A percentile compares a stretch with the other conserved stretches of the same genome.
These are phyloP conservation scores for Percopsis omiscomaycus DNA, from an alignment of 2,797 vertebrate species.

Conservation along the genomic window DNA sequence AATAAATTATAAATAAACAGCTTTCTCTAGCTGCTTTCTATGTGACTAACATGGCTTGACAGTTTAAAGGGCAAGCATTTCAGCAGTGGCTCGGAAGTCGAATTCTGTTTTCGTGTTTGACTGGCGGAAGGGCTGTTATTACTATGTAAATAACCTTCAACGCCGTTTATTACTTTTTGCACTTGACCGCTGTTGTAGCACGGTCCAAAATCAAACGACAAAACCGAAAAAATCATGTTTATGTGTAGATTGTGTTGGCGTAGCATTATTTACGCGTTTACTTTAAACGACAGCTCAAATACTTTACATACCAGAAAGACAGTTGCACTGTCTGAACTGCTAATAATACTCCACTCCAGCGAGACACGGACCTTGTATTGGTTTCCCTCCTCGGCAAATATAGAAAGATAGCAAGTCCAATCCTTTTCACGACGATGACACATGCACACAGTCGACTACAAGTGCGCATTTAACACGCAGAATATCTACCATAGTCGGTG, in stretches of 20 bases:
- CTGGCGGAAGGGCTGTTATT: constrained; percentile 67
- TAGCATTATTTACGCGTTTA: constrained; percentile 54
- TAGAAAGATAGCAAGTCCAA: constrained; percentile 62
- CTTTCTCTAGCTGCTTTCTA: constrained; percentile 18
- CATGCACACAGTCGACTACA: constrained; percentile 54
- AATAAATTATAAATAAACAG: constrained; percentile 6
- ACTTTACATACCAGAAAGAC: constrained; percentile 82
- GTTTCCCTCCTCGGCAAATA: constrained; percentile 74
- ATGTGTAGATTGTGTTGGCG: constrained; percentile 9
- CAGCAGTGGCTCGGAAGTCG: constrained; percentile 55
- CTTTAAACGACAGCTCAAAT: constrained; percentile 66
- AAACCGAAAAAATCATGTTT: constrained; percentile 10
- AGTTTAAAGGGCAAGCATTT: constrained; percentile 66
- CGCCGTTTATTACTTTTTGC: constrained; percentile 45
- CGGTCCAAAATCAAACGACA: background rate
- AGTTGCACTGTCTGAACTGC: constrained; percentile 77
- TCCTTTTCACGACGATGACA: constrained; percentile 57
- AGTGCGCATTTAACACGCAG: constrained; percentile 20
- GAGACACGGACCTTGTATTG: constrained; percentile 73
- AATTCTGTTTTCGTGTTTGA: constrained; percentile 67
- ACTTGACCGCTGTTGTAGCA: constrained; percentile 64
- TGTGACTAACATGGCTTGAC: constrained; percentile 24
- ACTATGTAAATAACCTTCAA: constrained; percentile 47
- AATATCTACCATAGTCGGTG: constrained; percentile 22
- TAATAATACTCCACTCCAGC: constrained; percentile 80